Percentiles rank a stretch among this genome's conserved stretches.
Conservation (phyloP, 2,113 vertebrate species). For the Danio rerio region DNA sequence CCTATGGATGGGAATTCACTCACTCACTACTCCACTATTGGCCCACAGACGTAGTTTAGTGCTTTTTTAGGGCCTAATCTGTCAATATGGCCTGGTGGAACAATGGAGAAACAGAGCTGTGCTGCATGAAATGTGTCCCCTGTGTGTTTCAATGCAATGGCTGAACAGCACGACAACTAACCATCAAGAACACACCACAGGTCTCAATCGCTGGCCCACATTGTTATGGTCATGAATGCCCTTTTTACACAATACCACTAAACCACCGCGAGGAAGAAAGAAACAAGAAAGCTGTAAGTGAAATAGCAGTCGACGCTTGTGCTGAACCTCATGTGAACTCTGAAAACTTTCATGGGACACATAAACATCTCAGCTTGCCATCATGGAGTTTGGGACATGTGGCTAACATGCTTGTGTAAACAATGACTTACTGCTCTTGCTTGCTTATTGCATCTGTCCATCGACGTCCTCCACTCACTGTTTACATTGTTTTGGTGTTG, state of each 20-base stretch:
- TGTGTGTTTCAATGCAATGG: constrained; percentile 72
- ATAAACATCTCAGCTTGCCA: constrained; percentile 49
- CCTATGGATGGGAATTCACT: constrained; percentile 43
- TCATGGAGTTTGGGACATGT: constrained; percentile 44
- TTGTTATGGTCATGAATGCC: constrained; percentile 67
- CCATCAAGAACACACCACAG: constrained; percentile 19
- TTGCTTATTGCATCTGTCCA: constrained; percentile 13
- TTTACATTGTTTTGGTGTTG: constrained; percentile 47
- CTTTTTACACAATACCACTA: constrained; percentile 67
- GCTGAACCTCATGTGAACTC: constrained; percentile 65
- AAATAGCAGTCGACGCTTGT: constrained; percentile 58
- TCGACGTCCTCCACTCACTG: neutral
- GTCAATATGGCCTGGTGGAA: constrained; percentile 70
- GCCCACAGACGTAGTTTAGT: constrained; percentile 65
- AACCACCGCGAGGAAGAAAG: constrained; percentile 60
- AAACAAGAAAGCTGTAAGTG: constrained; percentile 58
- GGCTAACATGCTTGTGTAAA: constrained; percentile 51
- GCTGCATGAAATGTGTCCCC: constrained; percentile 73
- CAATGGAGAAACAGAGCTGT: constrained; percentile 75
- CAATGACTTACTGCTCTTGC: constrained; percentile 40
- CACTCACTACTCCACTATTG: constrained; percentile 56
- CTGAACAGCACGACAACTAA: constrained; percentile 63
- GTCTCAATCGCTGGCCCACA: constrained; percentile 68
- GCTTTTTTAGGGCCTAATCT: constrained; percentile 72
- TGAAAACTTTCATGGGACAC: constrained; percentile 46